Conservation (phyloP, 2,888 invertebrate genomes). For the Agrochola litura region DNA sequence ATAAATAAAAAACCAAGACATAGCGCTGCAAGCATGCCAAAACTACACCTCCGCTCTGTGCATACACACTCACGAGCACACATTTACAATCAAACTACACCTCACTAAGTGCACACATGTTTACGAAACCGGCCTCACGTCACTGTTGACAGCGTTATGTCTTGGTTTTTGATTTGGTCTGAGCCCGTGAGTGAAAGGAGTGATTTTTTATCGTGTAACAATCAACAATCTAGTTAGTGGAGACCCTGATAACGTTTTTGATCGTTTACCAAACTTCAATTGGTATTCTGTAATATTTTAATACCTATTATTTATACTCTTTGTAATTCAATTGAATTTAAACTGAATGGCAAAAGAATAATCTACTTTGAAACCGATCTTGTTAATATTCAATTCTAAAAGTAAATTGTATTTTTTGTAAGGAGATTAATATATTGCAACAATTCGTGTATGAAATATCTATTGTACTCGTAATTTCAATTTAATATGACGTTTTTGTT, state of each 20-base stretch:
- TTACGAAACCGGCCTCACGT: too few species aligned
- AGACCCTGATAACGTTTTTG: neutral
- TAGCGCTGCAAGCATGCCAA: too few species aligned
- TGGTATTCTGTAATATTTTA: conserved; percentile 9
- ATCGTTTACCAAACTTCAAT: conserved; percentile 14
- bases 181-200: neutral
- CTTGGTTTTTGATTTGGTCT: too few species aligned
- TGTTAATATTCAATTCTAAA: conserved; percentile 36
- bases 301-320: conserved; percentile 14
- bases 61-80: too few species aligned
- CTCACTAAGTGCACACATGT: too few species aligned
- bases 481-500: neutral
- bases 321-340: conserved; percentile 29
- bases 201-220: neutral
- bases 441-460: neutral
- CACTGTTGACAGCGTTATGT: too few species aligned
- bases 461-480: neutral
- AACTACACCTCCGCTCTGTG: too few species aligned
- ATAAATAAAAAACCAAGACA: too few species aligned
- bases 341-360: conserved; percentile 1
- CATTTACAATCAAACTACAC: too few species aligned
- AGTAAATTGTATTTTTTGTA: conserved; percentile 21
- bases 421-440: conserved; percentile 10
- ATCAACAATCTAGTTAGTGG: conserved; percentile 9
- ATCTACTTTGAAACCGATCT: conserved; percentile 6